A percentile compares a stretch with the other conserved stretches of the same genome.
Evolutionary conservation across 53 echinoderm and acorn worm genomes (phyloP).

Genomic region (Temnopleurus reevesii): DNA sequence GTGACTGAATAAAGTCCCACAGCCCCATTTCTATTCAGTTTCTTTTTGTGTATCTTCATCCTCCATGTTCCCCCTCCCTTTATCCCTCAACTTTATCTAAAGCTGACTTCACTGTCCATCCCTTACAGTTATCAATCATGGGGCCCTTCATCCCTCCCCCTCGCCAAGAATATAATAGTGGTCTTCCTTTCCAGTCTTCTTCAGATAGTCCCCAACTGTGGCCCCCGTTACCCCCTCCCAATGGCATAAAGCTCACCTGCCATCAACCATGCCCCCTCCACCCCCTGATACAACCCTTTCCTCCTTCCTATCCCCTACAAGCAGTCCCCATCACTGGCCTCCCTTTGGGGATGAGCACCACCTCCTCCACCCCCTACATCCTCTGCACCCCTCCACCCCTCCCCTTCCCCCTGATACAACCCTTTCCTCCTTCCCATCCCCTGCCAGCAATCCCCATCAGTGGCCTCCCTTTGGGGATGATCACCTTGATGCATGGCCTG

Average conservation of each 20-base stretch:
- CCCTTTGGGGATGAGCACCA: not conserved
- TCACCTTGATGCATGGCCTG: constrained; percentile 46
- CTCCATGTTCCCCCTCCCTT: not conserved
- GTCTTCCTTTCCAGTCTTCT: too few species aligned
- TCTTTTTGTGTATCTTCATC: not conserved
- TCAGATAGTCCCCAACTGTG: too few species aligned
- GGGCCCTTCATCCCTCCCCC: too few species aligned
- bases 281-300: not conserved
- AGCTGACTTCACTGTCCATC: too few species aligned
- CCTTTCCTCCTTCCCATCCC: not conserved
- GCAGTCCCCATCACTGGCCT: not conserved
- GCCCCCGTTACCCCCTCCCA: too few species aligned
- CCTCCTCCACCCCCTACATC: not conserved
- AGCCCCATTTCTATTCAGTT: not conserved
- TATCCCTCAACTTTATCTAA: too few species aligned
- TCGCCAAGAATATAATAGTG: too few species aligned
- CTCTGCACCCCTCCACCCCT: not conserved
- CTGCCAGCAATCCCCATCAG: not conserved
- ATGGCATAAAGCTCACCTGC: too few species aligned
- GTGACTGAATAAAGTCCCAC: not conserved
- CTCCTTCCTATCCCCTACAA: not conserved
- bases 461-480: constrained; percentile 23
- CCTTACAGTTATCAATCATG: not conserved
- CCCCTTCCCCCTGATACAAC: too few species aligned
- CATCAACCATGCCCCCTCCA: not conserved